phyloP scores from a whole-genome alignment of 2,888 invertebrate genomes.

The Scaptomyza cyrtandrae region DNA sequence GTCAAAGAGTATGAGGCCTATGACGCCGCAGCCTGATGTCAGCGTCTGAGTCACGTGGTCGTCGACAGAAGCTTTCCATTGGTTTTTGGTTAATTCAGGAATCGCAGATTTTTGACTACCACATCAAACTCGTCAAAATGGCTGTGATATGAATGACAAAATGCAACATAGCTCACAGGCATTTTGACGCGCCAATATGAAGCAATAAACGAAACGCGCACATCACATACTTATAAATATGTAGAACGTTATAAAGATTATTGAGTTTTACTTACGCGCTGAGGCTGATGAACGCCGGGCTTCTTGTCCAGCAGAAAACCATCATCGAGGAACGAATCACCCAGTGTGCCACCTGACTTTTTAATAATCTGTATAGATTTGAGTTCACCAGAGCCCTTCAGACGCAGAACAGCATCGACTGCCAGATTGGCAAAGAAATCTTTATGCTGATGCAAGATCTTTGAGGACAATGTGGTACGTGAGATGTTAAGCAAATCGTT shows the following conservation, averaged over 20 bases:
- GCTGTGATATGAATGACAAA: constrained; percentile 82
- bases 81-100: background rate
- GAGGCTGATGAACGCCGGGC: constrained; percentile 98
- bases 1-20: background rate
- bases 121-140: constrained; percentile 84
- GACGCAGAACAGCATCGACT: constrained; percentile 96
- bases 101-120: constrained; percentile 39
- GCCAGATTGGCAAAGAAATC: constrained; percentile 97
- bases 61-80: background rate
- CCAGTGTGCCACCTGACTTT: constrained; percentile 95
- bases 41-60: constrained; percentile 21
- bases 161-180: constrained; percentile 84
- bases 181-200: constrained; percentile 82
- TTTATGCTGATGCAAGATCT: constrained; percentile 98
- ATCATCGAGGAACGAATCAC: constrained; percentile 98
- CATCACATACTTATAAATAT: background rate
- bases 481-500: constrained; percentile 98
- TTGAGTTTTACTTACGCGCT: constrained; percentile 84
- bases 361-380: constrained; percentile 99
- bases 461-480: constrained; percentile 98
- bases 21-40: constrained; percentile 13
- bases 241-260: background rate
- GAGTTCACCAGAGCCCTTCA: constrained; percentile 97
- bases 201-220: constrained; percentile 24
- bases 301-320: constrained; percentile 98